These are phyloP conservation scores for Norana najaformis DNA, from an alignment of 2,888 invertebrate genomes.

Conservation along the genomic window DNA sequence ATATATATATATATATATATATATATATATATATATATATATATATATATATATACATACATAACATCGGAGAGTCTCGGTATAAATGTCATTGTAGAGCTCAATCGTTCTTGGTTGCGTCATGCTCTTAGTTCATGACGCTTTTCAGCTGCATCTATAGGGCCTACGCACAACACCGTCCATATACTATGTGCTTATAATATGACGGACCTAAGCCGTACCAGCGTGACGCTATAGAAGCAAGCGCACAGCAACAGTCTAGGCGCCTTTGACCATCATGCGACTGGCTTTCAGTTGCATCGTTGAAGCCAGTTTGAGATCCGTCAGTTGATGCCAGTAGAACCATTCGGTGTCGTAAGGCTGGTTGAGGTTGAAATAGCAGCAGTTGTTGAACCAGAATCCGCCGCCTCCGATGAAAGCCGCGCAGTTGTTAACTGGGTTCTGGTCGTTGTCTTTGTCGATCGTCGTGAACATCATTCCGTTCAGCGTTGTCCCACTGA, in stretches of 20 bases:
- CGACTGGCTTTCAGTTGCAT: not conserved
- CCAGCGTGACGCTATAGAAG: not conserved
- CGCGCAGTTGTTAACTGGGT: not conserved
- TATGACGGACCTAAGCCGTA: no score
- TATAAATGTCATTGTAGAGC: not conserved
- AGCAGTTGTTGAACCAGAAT: slow-evolving; percentile 9
- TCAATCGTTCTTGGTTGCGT: not conserved
- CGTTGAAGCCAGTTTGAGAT: not conserved
- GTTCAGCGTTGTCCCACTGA: not conserved
- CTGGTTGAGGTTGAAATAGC: not conserved
- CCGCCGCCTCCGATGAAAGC: not conserved
- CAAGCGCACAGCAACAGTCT: not conserved
- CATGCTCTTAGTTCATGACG: not conserved
- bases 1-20: no score
- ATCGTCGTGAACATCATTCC: not conserved
- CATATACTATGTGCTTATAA: no score
- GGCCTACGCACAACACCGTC: not conserved
- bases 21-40: no score
- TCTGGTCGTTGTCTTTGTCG: not conserved
- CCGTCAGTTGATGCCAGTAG: slow-evolving; percentile 19
- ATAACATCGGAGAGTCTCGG: not conserved
- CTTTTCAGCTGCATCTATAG: not conserved
- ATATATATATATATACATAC: no score
- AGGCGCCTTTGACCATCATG: slow-evolving; percentile 9
- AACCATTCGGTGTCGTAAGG: not conserved